Evolutionary conservation across 2,797 vertebrate genomes (phyloP).

Genomic region (Sebastes jordani): DNA sequence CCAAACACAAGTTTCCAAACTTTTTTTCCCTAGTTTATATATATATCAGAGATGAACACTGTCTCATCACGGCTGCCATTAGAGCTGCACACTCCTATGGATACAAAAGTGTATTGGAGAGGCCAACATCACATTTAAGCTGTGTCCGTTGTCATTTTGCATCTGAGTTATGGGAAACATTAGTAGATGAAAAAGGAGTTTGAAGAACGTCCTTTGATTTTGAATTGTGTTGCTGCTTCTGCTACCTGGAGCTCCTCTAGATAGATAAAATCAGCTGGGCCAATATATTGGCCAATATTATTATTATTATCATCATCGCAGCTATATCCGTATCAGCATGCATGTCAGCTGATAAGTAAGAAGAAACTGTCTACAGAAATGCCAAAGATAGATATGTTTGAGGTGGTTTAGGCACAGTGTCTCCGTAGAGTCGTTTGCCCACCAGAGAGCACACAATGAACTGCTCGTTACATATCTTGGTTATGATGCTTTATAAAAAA

Average conservation of each 20-base stretch:
- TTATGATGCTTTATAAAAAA: neutral
- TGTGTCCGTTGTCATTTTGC: too few species aligned
- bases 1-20: too few species aligned
- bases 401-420: neutral
- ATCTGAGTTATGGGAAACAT: too few species aligned
- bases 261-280: neutral
- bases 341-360: neutral
- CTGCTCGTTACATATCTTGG: neutral
- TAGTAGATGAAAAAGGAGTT: too few species aligned
- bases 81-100: too few species aligned
- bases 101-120: too few species aligned
- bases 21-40: too few species aligned
- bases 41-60: too few species aligned
- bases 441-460: neutral
- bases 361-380: neutral
- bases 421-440: neutral
- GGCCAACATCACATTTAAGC: too few species aligned
- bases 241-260: neutral
- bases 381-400: neutral
- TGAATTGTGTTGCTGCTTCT: rapidly evolving
- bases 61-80: too few species aligned
- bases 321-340: neutral
- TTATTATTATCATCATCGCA: neutral
- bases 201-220: too few species aligned
- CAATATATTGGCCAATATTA: neutral